phyloP scores from a whole-genome alignment of 2,797 vertebrate species.

The Pantherophis vulpinus region DNA sequence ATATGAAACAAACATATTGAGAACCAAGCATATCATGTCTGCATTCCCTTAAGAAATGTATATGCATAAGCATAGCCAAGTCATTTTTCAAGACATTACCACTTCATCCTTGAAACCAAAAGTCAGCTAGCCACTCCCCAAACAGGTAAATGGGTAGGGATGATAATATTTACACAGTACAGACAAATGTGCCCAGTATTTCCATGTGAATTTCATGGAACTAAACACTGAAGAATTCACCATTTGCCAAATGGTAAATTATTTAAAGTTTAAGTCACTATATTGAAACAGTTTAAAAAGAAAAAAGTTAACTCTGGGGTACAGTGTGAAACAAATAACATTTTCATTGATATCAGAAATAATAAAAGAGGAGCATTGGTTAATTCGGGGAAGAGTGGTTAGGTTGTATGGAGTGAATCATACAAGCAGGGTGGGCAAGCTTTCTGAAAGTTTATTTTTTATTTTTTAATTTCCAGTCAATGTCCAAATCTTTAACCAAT shows the following conservation, averaged over 20 bases:
- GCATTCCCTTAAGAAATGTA: slow-evolving; percentile 1
- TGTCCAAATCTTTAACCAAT: slow-evolving; percentile 1
- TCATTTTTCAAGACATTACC: slow-evolving; percentile 10
- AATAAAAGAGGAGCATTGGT: slow-evolving; percentile 1
- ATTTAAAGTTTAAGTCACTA: neutral
- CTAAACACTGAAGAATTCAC: slow-evolving; percentile 26
- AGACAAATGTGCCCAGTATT: neutral
- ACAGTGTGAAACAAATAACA: slow-evolving; percentile 1
- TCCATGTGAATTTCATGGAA: slow-evolving; percentile 18
- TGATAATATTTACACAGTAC: neutral
- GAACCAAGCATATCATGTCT: slow-evolving; percentile 7
- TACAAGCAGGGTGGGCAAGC: slow-evolving; percentile 55
- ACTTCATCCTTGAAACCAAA: neutral
- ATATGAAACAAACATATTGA: slow-evolving; percentile 24
- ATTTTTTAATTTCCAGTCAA: slow-evolving; percentile 24
- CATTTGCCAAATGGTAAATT: slow-evolving; percentile 13
- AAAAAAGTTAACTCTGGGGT: slow-evolving; percentile 6
- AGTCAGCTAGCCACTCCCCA: slow-evolving; percentile 2
- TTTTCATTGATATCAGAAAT: neutral
- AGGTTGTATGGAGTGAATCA: slow-evolving; percentile 1
- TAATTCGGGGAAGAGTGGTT: neutral
- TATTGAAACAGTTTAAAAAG: neutral
- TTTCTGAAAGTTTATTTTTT: slow-evolving; percentile 27
- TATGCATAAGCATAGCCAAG: neutral
- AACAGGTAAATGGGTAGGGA: slow-evolving; percentile 3